These are phyloP conservation scores for Knipowitschia caucasica DNA, from an alignment of 2,797 vertebrate species.

Conservation along the genomic window DNA sequence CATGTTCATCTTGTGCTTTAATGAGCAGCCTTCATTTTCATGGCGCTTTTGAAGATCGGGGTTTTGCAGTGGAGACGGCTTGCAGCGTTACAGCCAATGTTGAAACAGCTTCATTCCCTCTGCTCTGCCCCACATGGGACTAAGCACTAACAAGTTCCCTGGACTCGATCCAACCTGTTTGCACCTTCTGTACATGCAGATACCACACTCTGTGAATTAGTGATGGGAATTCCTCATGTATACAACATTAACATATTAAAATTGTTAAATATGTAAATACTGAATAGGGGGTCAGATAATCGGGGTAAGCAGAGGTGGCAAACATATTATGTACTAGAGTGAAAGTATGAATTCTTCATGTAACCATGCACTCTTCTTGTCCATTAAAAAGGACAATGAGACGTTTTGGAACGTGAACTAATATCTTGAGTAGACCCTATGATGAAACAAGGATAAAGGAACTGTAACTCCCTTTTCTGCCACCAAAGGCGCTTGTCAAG, in stretches of 20 bases:
- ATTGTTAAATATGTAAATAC: not conserved
- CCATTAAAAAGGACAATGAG: no score
- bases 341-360: no score
- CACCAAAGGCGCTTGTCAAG: no score
- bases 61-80: constrained; percentile 71
- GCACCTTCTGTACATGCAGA: constrained; percentile 45
- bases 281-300: not conserved
- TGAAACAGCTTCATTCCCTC: constrained; percentile 40
- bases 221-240: constrained; percentile 19
- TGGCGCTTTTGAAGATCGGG: constrained; percentile 56
- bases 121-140: constrained; percentile 56
- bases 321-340: no score
- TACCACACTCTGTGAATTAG: constrained; percentile 38
- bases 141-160: constrained; percentile 66
- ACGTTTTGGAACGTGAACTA: no score
- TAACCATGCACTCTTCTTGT: no score
- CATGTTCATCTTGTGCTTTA: constrained; percentile 53
- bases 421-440: no score
- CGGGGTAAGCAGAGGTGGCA: no score
- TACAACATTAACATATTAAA: constrained; percentile 3
- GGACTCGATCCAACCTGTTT: constrained; percentile 57
- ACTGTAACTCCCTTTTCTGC: no score
- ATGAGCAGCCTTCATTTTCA: constrained; percentile 50
- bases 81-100: constrained; percentile 51
- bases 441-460: no score